Conservation (phyloP, 1,140 invertebrate species). For the Drosophila parvula region DNA sequence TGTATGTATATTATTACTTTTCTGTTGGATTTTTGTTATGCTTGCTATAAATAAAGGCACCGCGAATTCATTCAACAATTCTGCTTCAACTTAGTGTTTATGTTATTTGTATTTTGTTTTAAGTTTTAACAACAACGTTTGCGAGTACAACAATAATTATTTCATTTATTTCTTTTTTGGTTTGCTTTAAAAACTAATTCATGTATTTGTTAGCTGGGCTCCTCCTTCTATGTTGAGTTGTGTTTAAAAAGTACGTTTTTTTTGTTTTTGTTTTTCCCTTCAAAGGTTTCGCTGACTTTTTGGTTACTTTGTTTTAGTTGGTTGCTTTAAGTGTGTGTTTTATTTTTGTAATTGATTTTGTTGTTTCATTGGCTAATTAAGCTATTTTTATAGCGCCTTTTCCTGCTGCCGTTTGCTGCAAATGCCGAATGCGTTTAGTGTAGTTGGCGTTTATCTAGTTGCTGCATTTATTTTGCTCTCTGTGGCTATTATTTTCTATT, state of each 20-base stretch:
- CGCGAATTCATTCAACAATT: slow-evolving; percentile 82
- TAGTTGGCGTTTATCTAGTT: slow-evolving; percentile 34
- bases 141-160: slow-evolving; percentile 60
- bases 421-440: slow-evolving; percentile 46
- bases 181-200: slow-evolving; percentile 38
- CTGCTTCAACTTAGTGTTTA: slow-evolving; percentile 42
- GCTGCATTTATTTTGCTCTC: slow-evolving; percentile 49
- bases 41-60: slow-evolving; percentile 83
- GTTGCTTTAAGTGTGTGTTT: slow-evolving; percentile 23
- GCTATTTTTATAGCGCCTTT: slow-evolving; percentile 65
- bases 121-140: slow-evolving; percentile 65
- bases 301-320: slow-evolving; percentile 30
- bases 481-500: slow-evolving; percentile 30
- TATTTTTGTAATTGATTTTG: slow-evolving; percentile 49
- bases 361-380: slow-evolving; percentile 76
- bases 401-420: slow-evolving; percentile 32
- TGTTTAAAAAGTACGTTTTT: slow-evolving; percentile 27
- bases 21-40: slow-evolving; percentile 62
- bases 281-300: slow-evolving; percentile 35
- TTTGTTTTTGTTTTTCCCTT: background rate
- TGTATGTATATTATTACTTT: slow-evolving; percentile 52
- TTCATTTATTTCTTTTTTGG: slow-evolving; percentile 7
- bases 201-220: slow-evolving; percentile 21
- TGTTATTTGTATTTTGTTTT: slow-evolving; percentile 27
- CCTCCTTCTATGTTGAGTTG: background rate